Evolutionary conservation across 1,140 invertebrate genomes (phyloP), one percentile per base, ranked within the genome.

Genomic region (Pteromalus puparum): DNA sequence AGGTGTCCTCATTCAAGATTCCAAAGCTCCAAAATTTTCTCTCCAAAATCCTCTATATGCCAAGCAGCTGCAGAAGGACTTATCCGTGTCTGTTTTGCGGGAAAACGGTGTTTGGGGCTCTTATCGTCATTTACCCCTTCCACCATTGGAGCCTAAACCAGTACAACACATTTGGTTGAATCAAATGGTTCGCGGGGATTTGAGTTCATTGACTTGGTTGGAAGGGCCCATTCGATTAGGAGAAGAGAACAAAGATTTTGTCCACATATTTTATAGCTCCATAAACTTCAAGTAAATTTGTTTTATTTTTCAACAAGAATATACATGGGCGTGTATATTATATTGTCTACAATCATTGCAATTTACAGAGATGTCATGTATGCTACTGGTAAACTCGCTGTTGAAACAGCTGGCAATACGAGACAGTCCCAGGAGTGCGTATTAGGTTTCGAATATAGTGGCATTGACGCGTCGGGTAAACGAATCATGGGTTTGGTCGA

Each of bases 171-270:
- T 95, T 1, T 97, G 95, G 90, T 95, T 97, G 1, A 97, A 98
- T 92, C 95, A 96, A 0, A 86, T 95, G 1, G 95, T 95, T 30
- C 94, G 97, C 84, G 97, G 97, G 82, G 98, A 99, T 91, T 91
- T 99, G 26, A 96, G 96, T 0, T 96, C 96, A 77, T 90, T 99
- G 7, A 95, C 92, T 15, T 99, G 98, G 98, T 92, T 98, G 0
- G 93, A 97, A 91, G 96, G 95, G 77, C 93, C 94, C 26, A 89
- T 94, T 75, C 83, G 91, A 93, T 91, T 96, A 90, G 95, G 94
- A 85, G 93, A 93, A 48, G 68, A 82, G 48, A 48, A 94, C 61
- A 90, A 89, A 70, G 74, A 93, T 87, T 82, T 94, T 2, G 88
- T 94, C 10, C 92, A 93, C 74, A 93, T 94, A 5, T 94, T 95